Conservation (phyloP, 92 coral and sea anemone species). For the Siderastrea radians region DNA sequence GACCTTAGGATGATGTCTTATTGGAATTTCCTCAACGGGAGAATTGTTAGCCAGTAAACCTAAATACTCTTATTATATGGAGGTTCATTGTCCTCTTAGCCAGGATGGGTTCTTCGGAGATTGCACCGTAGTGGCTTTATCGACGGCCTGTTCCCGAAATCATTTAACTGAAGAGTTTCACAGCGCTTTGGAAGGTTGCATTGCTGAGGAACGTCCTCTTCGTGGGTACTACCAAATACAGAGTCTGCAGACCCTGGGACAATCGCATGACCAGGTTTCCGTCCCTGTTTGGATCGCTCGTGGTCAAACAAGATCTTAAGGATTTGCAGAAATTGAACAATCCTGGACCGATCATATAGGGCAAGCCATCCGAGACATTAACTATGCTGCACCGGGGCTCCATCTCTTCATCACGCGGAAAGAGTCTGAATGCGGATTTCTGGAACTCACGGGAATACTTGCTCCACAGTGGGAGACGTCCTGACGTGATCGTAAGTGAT, state of each 20-base stretch:
- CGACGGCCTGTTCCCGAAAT: too few relatives aligned
- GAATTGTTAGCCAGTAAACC: too few relatives aligned
- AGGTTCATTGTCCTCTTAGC: too few relatives aligned
- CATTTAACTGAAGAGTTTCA: too few relatives aligned
- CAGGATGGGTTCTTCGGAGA: too few relatives aligned
- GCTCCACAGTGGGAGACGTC: not conserved
- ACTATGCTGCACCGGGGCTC: not conserved
- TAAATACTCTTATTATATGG: too few relatives aligned
- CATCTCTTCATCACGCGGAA: not conserved
- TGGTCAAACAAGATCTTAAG: too few relatives aligned
- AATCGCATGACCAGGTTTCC: not conserved
- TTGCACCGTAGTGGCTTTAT: too few relatives aligned
- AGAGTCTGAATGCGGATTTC: not conserved
- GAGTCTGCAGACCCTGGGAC: slow-evolving; percentile 10
- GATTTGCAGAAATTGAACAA: not conserved
- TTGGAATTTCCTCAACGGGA: too few relatives aligned
- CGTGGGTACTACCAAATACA: not conserved
- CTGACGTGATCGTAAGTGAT: too few relatives aligned
- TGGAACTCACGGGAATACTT: not conserved
- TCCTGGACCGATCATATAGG: not conserved
- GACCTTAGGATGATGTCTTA: too few relatives aligned
- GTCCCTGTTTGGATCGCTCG: slow-evolving; percentile 10
- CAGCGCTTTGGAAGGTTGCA: too few relatives aligned
- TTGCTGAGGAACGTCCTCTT: not conserved
- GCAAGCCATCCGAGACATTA: not conserved